Evolutionary conservation across 2,888 invertebrate genomes (phyloP).

Genomic region (Drosophila ezoana): DNA sequence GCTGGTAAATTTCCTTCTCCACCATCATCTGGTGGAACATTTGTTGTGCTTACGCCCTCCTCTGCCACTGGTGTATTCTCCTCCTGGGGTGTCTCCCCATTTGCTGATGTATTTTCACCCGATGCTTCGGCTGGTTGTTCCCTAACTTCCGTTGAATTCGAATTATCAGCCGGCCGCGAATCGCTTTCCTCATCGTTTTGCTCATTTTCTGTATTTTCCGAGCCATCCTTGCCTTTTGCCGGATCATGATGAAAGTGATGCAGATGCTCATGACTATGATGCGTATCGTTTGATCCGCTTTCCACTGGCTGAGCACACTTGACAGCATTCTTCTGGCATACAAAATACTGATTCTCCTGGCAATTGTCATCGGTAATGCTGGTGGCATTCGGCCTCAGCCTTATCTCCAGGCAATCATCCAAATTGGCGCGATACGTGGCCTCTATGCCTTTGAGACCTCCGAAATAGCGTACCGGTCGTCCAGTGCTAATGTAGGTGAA

Average conservation of each 20-base stretch:
- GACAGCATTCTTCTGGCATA: constrained; percentile 36
- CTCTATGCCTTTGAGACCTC: constrained; percentile 34
- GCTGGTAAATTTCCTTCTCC: too few relatives aligned
- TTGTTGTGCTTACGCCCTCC: too few relatives aligned
- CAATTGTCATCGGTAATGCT: constrained; percentile 62
- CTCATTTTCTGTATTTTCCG: constrained; percentile 10
- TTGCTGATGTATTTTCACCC: not conserved
- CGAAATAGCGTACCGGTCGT: constrained; percentile 38
- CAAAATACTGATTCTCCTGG: constrained; percentile 55
- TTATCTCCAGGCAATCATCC: constrained; percentile 68
- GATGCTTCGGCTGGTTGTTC: not conserved
- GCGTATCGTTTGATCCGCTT: not conserved
- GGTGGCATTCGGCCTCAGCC: constrained; percentile 42
- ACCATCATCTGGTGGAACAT: not conserved
- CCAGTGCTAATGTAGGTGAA: constrained; percentile 68
- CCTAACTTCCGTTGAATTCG: constrained; percentile 54
- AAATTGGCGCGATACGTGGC: constrained; percentile 57
- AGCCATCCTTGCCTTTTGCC: constrained; percentile 5
- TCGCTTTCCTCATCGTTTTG: constrained; percentile 51
- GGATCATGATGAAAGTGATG: constrained; percentile 70
- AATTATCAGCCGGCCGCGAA: constrained; percentile 63
- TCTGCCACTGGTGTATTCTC: too few relatives aligned
- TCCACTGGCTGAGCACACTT: constrained; percentile 43
- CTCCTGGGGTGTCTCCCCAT: not conserved
- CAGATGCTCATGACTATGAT: constrained; percentile 71